Base-by-base conservation (phyloP, 1,140 invertebrate species). In the Ceratina calcarata region DNA sequence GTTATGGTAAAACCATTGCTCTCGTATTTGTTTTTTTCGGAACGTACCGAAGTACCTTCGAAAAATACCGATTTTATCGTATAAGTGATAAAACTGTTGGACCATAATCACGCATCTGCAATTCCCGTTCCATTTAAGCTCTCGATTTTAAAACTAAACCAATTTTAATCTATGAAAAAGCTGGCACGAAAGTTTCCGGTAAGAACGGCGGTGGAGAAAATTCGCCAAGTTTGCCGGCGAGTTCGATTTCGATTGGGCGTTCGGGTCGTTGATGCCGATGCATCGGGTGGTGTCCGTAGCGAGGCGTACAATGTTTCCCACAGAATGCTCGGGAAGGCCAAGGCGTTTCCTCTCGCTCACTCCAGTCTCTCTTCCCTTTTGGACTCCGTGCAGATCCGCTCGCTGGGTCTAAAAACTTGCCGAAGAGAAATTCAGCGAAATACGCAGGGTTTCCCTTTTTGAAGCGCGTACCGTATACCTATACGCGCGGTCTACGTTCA, bases 401-500 rank as follows among this genome's bases (percentile, higher is more conserved):
- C 85, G 71, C 79, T 57, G 82, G 24, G 58, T 60, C 78, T 86
- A 86, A 86, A 86, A 86, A 86, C 85, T 86, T 80, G 81, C 69
- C 78, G 78, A 84, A 73, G 84, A 86, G 85, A 86, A 86, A 78
- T 86, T 86, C 84, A 86, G 81, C 85, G 85, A 86, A 86, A 83
- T 51, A 83, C 84, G 77, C 69, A 60, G 84, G 84, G 85, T 86
- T 86, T 86, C 85, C 85, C 85, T 86, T 86, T 86, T 84, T 86
- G 85, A 86, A 76, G 55, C 68, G 55, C 53, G 49, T 45, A 16
- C 58, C 15, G 79, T 73, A 68, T 20, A 49, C 37, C 74, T n/a
- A 24, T 53, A 10, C 20, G 55, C 58, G 71, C 73, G 66, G 71
- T 71, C 84, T 82, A 86, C 78, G 78, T 51, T 20, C 49, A 62